Conservation (phyloP, 2,888 invertebrate genomes). For the Octonoba sinensis region DNA sequence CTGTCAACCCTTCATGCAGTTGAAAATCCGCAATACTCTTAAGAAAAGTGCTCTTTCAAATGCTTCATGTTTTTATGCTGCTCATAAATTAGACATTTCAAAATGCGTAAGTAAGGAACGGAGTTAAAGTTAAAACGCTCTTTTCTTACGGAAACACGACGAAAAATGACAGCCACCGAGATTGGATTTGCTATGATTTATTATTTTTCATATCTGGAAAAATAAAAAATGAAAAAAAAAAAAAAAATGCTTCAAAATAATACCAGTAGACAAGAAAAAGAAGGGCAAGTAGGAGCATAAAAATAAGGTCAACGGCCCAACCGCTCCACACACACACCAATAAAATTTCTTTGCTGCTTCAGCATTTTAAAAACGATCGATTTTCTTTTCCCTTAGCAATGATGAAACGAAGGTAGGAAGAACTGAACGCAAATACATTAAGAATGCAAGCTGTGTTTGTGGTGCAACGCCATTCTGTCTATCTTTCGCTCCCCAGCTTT, state of each 20-base stretch:
- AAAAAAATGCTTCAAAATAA: constrained; percentile 12
- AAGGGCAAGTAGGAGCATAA: constrained; percentile 49
- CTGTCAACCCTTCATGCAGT: no score
- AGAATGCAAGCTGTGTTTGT: constrained; percentile 44
- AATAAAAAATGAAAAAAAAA: constrained; percentile 26
- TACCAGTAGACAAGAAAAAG: constrained; percentile 9
- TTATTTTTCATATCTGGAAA: constrained; percentile 35
- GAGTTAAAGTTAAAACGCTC: constrained; percentile 59
- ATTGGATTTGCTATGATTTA: constrained; percentile 62
- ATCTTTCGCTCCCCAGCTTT: constrained; percentile 20
- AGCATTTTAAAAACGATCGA: constrained; percentile 59
- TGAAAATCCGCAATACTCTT: no score
- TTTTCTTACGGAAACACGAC: constrained; percentile 49
- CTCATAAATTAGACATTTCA: constrained; percentile 24
- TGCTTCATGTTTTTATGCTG: no score
- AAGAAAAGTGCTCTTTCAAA: no score
- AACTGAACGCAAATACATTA: constrained; percentile 60
- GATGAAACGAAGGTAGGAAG: constrained; percentile 20
- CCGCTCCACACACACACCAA: constrained; percentile 32
- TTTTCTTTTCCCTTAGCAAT: constrained; percentile 22
- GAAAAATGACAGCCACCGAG: constrained; percentile 58
- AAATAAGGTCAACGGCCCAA: constrained; percentile 60
- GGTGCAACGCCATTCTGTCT: background rate
- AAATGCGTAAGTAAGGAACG: background rate
- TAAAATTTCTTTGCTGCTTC: constrained; percentile 61